A percentile compares a stretch with the other conserved stretches of the same genome.
Conservation (phyloP, 1,140 invertebrate genomes). For the Dendroctonus valens region DNA sequence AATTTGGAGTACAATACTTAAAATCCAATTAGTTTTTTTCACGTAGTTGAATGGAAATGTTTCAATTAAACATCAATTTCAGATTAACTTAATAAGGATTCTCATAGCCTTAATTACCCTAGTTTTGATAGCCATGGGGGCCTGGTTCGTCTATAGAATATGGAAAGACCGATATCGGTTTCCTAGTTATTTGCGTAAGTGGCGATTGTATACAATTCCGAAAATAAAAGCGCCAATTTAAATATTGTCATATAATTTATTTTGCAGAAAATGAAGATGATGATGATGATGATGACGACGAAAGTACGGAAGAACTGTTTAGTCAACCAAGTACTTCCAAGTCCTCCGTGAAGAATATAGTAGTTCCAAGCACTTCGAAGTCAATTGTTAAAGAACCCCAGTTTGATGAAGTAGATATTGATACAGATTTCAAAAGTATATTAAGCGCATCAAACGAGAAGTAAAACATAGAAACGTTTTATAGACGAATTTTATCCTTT, state of each 20-base stretch:
- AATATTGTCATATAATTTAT: conserved; percentile 6
- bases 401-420: conserved; percentile 32
- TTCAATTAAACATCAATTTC: conserved; percentile 3
- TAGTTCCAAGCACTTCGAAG: conserved; percentile 15
- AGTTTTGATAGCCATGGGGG: conserved; percentile 29
- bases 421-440: conserved; percentile 38
- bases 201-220: neutral
- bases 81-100: conserved; percentile 31
- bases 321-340: conserved; percentile 35
- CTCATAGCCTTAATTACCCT: conserved; percentile 30
- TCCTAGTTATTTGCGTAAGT: conserved; percentile 35
- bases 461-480: neutral
- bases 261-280: conserved; percentile 12
- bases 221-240: neutral
- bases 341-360: conserved; percentile 10
- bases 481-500: too few species aligned
- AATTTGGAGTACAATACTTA: too few species aligned
- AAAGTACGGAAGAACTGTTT: conserved; percentile 38
- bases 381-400: conserved; percentile 10
- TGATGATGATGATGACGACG: conserved; percentile 37
- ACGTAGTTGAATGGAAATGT: neutral
- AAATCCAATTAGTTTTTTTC: neutral
- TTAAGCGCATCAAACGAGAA: conserved; percentile 33
- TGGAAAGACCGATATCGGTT: conserved; percentile 35
- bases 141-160: conserved; percentile 29